These are phyloP conservation scores for Pipistrellus pipistrellus DNA, from an alignment of 2,797 vertebrate genomes.

Conservation along the genomic window DNA sequence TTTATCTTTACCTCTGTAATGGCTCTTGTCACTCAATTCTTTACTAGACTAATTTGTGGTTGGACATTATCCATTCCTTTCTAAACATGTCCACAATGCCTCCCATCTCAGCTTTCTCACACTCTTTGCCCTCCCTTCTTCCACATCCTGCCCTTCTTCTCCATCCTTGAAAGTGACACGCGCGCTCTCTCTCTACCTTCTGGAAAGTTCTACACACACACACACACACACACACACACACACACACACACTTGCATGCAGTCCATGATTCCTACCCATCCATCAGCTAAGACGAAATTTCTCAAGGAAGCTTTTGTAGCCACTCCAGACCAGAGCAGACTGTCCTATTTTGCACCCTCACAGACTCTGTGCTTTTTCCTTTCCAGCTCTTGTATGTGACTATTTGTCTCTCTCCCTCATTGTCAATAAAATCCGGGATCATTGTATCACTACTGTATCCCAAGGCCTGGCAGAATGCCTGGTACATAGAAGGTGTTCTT, in stretches of 20 bases:
- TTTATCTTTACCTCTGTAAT: background rate
- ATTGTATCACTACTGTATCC: constrained; percentile 73
- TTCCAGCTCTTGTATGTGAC: constrained; percentile 58
- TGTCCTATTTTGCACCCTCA: background rate
- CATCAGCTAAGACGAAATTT: constrained; percentile 1
- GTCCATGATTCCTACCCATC: background rate
- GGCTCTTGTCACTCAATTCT: background rate
- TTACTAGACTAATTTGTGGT: background rate
- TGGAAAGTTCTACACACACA: background rate
- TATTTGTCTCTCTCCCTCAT: constrained; percentile 69
- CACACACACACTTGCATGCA: background rate
- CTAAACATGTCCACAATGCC: background rate
- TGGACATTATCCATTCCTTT: background rate
- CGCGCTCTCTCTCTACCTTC: background rate
- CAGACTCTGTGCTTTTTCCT: constrained; percentile 39
- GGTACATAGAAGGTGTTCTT: constrained; percentile 82
- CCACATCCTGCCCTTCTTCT: background rate
- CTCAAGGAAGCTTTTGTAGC: constrained; percentile 52
- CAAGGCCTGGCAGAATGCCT: constrained; percentile 78
- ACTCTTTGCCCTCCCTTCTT: background rate
- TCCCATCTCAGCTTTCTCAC: background rate
- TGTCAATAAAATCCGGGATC: constrained; percentile 77
- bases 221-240: background rate
- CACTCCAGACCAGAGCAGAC: background rate
- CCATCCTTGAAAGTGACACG: background rate